These are phyloP conservation scores for Drosophila acutilabella DNA, from an alignment of 2,888 invertebrate species.

Conservation along the genomic window DNA sequence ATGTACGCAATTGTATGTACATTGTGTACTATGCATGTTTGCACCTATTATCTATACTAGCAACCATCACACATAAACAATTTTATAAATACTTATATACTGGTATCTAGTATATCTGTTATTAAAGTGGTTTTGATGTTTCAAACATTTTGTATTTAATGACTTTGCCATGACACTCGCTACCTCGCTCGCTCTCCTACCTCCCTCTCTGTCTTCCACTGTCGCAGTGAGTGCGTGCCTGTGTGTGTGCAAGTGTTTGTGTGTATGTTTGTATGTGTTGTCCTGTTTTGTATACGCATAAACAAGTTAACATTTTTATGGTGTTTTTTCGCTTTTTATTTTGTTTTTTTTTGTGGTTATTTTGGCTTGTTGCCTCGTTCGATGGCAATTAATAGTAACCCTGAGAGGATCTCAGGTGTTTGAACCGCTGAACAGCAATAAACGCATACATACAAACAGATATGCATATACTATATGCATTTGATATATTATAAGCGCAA, in stretches of 20 bases:
- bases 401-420: conserved; percentile 45
- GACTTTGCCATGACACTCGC: conserved; percentile 42
- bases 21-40: conserved; percentile 21
- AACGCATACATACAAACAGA: conserved; percentile 2
- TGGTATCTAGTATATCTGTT: conserved; percentile 44
- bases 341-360: not conserved
- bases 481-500: not conserved
- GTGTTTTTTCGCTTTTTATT: not conserved
- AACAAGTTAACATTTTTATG: conserved; percentile 31
- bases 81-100: conserved; percentile 23
- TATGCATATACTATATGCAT: conserved; percentile 20
- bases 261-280: conserved; percentile 2
- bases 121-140: conserved; percentile 46
- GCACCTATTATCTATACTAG: conserved; percentile 48
- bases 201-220: not conserved
- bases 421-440: conserved; percentile 8
- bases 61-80: conserved; percentile 27
- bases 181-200: not conserved
- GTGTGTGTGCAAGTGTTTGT: conserved; percentile 11
- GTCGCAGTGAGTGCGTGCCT: conserved; percentile 6
- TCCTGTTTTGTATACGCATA: conserved; percentile 35
- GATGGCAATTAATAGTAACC: conserved; percentile 31
- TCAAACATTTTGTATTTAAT: conserved; percentile 51
- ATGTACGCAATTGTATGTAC: conserved; percentile 37
- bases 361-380: conserved; percentile 1